phyloP scores from a whole-genome alignment of 2,113 vertebrate species.

The Cynopterus brachyotis region DNA sequence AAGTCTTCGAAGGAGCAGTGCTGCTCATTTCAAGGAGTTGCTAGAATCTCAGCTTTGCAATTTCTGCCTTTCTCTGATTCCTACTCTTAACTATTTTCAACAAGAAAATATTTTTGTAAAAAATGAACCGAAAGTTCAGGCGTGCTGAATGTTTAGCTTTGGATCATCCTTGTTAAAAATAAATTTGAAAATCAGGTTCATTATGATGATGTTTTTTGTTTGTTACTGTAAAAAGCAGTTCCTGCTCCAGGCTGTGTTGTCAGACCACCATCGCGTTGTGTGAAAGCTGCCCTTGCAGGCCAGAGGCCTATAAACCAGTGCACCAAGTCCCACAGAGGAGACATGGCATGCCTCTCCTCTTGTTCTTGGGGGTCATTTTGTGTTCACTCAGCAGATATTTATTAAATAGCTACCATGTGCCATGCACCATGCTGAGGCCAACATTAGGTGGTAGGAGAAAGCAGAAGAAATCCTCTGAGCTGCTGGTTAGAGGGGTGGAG shows the following conservation, averaged over 20 bases:
- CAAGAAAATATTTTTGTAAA: neutral
- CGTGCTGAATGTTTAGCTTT: neutral
- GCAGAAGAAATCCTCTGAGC: neutral
- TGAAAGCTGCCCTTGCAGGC: too few relatives aligned
- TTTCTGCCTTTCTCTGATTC: neutral
- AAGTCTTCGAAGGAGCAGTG: neutral
- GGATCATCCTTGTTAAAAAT: neutral
- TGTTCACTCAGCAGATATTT: neutral
- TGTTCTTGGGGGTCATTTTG: neutral
- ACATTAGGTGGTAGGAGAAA: rapidly evolving
- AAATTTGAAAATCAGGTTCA: neutral
- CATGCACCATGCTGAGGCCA: neutral
- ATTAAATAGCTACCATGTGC: neutral
- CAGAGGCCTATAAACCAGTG: rapidly evolving
- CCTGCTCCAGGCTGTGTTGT: rapidly evolving
- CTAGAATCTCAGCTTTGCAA: neutral
- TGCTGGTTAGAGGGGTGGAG: neutral
- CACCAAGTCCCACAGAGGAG: neutral
- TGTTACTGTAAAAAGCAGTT: neutral
- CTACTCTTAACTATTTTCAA: neutral
- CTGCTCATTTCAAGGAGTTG: neutral
- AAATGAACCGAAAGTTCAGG: neutral
- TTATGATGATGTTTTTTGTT: neutral
- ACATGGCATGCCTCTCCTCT: neutral
- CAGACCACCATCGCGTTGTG: rapidly evolving